Percentiles rank a stretch among this genome's conserved stretches.
Evolutionary conservation across 2,797 vertebrate genomes (phyloP).

Genomic region (Protonibea diacanthus): DNA sequence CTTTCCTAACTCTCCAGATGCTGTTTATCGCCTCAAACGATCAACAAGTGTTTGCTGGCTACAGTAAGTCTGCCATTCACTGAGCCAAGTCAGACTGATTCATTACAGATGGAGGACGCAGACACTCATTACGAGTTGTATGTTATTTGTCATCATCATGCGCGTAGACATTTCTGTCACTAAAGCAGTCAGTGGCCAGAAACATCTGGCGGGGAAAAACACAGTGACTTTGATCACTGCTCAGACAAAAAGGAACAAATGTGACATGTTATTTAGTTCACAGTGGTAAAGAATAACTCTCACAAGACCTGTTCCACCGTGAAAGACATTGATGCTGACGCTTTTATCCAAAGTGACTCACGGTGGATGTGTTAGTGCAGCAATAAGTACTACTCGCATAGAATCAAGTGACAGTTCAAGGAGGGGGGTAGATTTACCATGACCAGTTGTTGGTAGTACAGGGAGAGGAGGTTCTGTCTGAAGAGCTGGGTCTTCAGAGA

Average conservation of each 20-base stretch:
- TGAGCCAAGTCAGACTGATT: conserved; percentile 27
- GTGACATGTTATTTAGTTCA: background rate
- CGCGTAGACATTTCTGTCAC: background rate
- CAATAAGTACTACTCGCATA: no score
- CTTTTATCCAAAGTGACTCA: no score
- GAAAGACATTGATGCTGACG: no score
- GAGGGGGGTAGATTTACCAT: no score
- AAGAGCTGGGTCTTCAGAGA: no score
- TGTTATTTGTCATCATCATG: conserved; percentile 8
- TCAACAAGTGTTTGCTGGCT: conserved; percentile 42
- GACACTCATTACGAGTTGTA: conserved; percentile 19
- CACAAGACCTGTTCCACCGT: background rate
- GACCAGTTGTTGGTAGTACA: no score
- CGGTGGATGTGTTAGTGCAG: no score
- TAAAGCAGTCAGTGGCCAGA: background rate
- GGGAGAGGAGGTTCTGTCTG: no score
- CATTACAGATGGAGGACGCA: conserved; percentile 40
- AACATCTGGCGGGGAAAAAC: background rate
- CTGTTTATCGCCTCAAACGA: conserved; percentile 14
- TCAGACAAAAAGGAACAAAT: background rate
- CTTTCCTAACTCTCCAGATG: conserved; percentile 11
- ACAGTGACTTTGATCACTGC: conserved; percentile 8
- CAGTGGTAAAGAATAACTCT: background rate
- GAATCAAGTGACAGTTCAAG: no score
- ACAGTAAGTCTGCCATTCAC: conserved; percentile 21